Conservation (phyloP, 2,113 vertebrate genomes). For the Zosterops pallidus region DNA sequence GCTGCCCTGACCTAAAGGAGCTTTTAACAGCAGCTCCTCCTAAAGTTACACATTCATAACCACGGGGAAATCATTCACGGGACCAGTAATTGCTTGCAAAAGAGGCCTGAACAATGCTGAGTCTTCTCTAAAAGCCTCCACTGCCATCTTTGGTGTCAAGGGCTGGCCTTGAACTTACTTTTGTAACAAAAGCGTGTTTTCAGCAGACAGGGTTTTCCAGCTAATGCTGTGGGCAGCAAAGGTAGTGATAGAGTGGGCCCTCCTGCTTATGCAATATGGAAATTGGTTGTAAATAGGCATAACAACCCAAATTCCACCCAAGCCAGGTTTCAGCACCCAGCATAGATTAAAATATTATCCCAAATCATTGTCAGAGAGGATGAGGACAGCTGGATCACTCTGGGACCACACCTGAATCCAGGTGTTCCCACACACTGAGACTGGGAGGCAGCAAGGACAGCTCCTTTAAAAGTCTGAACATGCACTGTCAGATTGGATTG, state of each 20-base stretch:
- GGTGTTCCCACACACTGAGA: not conserved
- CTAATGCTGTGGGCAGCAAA: not conserved
- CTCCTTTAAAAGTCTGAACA: not conserved
- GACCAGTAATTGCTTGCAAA: not conserved
- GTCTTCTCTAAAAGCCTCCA: conserved; percentile 21
- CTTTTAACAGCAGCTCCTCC: conserved; percentile 21
- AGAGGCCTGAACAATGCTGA: not conserved
- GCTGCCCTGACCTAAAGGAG: not conserved
- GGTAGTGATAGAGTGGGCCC: not conserved
- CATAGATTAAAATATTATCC: not conserved
- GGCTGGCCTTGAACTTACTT: conserved; percentile 10
- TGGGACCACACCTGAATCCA: not conserved
- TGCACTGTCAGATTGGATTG: not conserved
- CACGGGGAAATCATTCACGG: not conserved
- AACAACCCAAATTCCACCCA: not conserved
- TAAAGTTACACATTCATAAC: not conserved
- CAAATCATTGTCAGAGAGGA: not conserved
- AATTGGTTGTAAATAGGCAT: not conserved
- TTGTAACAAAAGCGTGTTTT: not conserved
- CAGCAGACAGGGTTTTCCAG: not conserved
- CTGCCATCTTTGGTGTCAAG: not conserved
- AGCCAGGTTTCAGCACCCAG: not conserved
- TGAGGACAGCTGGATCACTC: not conserved
- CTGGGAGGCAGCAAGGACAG: not conserved
- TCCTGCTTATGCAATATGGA: not conserved